Percentiles rank a stretch among this genome's conserved stretches.
Conservation (phyloP, 92 coral and sea anemone genomes). For the Zoanthus sociatus region DNA sequence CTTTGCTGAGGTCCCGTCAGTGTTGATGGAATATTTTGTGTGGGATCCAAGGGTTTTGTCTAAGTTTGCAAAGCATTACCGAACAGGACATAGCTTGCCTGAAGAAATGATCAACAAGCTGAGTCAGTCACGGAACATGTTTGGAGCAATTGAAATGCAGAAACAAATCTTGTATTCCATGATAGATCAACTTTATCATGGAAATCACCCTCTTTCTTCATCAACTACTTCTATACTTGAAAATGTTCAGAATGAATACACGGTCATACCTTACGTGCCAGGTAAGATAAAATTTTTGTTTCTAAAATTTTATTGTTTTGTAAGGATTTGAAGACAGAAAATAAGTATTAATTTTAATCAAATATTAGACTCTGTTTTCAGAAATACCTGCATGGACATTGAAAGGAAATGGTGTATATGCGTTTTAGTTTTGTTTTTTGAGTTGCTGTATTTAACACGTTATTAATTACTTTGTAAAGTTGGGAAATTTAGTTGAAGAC, state of each 20-base stretch:
- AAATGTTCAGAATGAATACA: slow-evolving; percentile 74
- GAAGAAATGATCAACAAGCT: slow-evolving; percentile 78
- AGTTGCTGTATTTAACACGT: no score
- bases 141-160: slow-evolving; percentile 98
- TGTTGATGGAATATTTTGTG: slow-evolving; percentile 94
- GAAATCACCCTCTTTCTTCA: slow-evolving; percentile 77
- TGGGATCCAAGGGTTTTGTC: slow-evolving; percentile 90
- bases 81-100: slow-evolving; percentile 92
- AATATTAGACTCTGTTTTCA: no score
- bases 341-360: no score
- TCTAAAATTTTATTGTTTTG: no score
- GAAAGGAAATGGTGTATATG: no score
- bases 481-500: no score
- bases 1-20: slow-evolving; percentile 97
- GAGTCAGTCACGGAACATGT: slow-evolving; percentile 85
- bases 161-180: slow-evolving; percentile 91
- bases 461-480: no score
- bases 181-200: slow-evolving; percentile 93
- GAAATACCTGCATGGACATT: no score
- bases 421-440: no score
- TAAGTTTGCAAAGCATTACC: slow-evolving; percentile 82
- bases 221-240: slow-evolving; percentile 85
- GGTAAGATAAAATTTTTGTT: slow-evolving; percentile 56
- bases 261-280: slow-evolving; percentile 84
- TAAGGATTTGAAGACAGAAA: no score